phyloP scores from a whole-genome alignment of 2,797 vertebrate genomes.

The Macropodus opercularis region DNA sequence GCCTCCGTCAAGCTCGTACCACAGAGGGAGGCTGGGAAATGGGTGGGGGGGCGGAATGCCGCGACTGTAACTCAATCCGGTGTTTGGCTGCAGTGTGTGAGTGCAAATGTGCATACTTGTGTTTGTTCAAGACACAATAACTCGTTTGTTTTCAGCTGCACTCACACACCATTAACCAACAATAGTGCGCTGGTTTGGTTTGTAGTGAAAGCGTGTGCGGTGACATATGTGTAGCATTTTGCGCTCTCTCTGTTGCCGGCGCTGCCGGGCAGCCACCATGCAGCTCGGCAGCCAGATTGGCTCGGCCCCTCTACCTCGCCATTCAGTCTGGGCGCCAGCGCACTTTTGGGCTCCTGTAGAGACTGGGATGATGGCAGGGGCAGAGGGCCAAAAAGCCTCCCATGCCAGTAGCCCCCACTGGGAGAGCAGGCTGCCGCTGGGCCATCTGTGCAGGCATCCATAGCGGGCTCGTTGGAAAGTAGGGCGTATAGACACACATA shows the following conservation, averaged over 20 bases:
- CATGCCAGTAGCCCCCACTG: conserved; percentile 68
- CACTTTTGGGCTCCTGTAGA: conserved; percentile 65
- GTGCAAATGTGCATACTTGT: conserved; percentile 72
- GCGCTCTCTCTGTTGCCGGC: conserved; percentile 36
- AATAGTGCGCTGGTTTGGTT: conserved; percentile 35
- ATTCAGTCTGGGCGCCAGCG: conserved; percentile 59
- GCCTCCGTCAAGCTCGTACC: conserved; percentile 28
- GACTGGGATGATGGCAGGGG: conserved; percentile 57
- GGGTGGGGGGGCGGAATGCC: conserved; percentile 66
- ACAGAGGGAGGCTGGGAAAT: conserved; percentile 33
- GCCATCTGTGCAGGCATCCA: conserved; percentile 74
- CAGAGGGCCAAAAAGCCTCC: conserved; percentile 60
- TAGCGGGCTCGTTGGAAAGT: conserved; percentile 45
- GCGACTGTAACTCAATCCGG: conserved; percentile 65
- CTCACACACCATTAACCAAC: conserved; percentile 44
- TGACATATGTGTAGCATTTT: conserved; percentile 65
- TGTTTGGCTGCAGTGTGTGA: conserved; percentile 68
- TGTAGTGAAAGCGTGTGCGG: conserved; percentile 29
- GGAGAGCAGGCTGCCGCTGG: conserved; percentile 66
- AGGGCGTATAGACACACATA: conserved; percentile 44
- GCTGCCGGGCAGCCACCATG: conserved; percentile 40
- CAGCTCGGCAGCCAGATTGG: conserved; percentile 57
- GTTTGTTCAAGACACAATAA: conserved; percentile 68
- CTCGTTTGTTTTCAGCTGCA: conserved; percentile 64
- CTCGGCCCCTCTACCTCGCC: conserved; percentile 44